A percentile compares a stretch with the other conserved stretches of the same genome.
These are phyloP conservation scores for Chitala chitala DNA, from an alignment of 2,113 vertebrate species.

Conservation along the genomic window DNA sequence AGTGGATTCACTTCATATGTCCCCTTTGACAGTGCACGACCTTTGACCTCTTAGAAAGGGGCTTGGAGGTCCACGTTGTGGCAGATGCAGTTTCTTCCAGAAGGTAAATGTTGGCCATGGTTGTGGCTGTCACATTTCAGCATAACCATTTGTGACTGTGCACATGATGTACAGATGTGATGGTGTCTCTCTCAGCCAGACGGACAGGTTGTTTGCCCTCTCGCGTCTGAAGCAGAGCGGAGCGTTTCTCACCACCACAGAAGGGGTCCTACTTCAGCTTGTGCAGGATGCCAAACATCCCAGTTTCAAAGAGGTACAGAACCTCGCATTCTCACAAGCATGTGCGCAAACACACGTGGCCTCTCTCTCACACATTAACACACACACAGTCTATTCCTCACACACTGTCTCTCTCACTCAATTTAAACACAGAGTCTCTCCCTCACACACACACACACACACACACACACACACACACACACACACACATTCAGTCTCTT, in stretches of 20 bases:
- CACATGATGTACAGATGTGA: neutral
- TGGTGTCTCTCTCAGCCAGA: conserved; percentile 62
- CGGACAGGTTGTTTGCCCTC: conserved; percentile 79
- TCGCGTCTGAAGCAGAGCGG: conserved; percentile 79
- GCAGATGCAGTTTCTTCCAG: conserved; percentile 80
- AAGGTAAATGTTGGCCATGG: conserved; percentile 54
- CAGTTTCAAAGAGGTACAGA: conserved; percentile 73
- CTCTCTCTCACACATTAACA: too few species aligned
- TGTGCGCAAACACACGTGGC: too few species aligned
- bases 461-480: too few species aligned
- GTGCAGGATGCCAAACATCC: conserved; percentile 74
- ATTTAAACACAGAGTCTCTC: too few species aligned
- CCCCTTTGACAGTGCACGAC: conserved; percentile 65
- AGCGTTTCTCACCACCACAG: conserved; percentile 77
- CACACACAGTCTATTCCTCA: too few species aligned
- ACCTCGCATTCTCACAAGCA: too few species aligned
- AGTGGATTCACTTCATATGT: too few species aligned
- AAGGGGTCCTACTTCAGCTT: conserved; percentile 76
- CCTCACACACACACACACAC: too few species aligned
- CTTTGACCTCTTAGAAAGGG: conserved; percentile 74
- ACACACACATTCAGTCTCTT: too few species aligned
- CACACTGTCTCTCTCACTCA: too few species aligned
- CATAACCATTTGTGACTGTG: neutral
- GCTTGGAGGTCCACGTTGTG: conserved; percentile 81
- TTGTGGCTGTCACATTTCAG: neutral